Conservation (phyloP, 2,888 invertebrate genomes). For the Heliconius aoede region DNA sequence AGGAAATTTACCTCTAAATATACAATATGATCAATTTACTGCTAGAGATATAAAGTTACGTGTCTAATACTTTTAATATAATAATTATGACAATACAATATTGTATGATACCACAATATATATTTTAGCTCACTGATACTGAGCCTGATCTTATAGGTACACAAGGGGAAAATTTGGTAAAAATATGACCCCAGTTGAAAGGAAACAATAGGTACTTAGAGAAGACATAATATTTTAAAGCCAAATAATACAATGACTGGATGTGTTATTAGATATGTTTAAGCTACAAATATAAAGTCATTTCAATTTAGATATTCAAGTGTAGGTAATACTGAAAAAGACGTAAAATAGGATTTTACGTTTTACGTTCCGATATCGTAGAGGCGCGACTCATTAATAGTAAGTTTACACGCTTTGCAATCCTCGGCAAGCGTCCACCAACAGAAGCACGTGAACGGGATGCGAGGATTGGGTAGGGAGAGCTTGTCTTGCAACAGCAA, state of each 20-base stretch:
- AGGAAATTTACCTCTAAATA: conserved; percentile 31
- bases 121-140: background rate
- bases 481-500: too few species aligned
- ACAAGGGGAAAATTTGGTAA: background rate
- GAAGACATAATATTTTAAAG: conserved; percentile 3
- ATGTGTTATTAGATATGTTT: conserved; percentile 2
- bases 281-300: background rate
- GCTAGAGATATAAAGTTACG: conserved; percentile 4
- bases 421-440: too few species aligned
- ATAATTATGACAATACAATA: conserved; percentile 6
- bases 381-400: conserved; percentile 3
- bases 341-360: background rate
- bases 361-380: background rate
- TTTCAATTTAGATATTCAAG: background rate
- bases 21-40: conserved; percentile 7
- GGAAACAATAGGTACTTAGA: background rate
- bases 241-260: conserved; percentile 8
- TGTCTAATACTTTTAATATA: conserved; percentile 14
- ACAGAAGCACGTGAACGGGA: too few species aligned
- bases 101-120: background rate
- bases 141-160: background rate
- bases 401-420: too few species aligned
- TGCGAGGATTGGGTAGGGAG: too few species aligned
- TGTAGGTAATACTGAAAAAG: conserved; percentile 17
- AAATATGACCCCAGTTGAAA: conserved; percentile 43